A percentile compares a stretch with the other conserved stretches of the same genome.
phyloP scores from a whole-genome alignment of 2,888 invertebrate genomes.

The Penaeus monodon region DNA sequence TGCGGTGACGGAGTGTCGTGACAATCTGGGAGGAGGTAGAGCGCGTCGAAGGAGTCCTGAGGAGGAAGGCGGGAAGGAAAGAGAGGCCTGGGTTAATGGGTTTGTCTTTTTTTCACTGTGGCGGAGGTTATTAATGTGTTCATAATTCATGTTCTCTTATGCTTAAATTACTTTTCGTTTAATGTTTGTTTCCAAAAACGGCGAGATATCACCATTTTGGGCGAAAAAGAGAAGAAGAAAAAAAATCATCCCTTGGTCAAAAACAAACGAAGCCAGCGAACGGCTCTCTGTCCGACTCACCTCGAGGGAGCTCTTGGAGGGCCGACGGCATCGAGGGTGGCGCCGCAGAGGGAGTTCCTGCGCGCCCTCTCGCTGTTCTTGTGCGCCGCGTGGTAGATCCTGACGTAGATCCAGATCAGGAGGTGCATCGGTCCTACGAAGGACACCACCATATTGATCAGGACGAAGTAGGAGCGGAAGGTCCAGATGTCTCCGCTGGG shows the following conservation, averaged over 20 bases:
- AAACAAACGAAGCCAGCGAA: conserved; percentile 23
- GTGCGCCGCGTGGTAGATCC: conserved; percentile 82
- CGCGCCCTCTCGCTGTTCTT: conserved; percentile 78
- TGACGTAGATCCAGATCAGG: conserved; percentile 81
- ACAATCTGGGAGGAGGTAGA: conserved; percentile 77
- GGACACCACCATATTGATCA: conserved; percentile 49
- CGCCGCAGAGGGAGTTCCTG: conserved; percentile 73
- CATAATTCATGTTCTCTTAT: too few relatives aligned
- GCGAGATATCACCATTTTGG: too few relatives aligned
- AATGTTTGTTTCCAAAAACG: too few relatives aligned
- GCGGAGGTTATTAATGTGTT: too few relatives aligned
- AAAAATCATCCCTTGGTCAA: too few relatives aligned
- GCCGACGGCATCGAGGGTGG: conserved; percentile 69
- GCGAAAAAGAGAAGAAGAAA: too few relatives aligned
- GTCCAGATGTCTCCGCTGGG: conserved; percentile 8
- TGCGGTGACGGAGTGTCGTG: conserved; percentile 82
- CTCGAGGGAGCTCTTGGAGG: conserved; percentile 58
- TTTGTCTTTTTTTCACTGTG: neutral
- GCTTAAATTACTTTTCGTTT: too few relatives aligned
- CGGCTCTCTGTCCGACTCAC: conserved; percentile 11
- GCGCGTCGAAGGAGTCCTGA: conserved; percentile 69
- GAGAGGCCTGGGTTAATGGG: conserved; percentile 23
- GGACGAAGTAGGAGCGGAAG: conserved; percentile 53
- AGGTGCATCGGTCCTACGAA: conserved; percentile 69
- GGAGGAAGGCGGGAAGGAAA: conserved; percentile 1